Evolutionary conservation across 2,888 invertebrate species (phyloP).

Genomic region (Cryptocephalus primarius): DNA sequence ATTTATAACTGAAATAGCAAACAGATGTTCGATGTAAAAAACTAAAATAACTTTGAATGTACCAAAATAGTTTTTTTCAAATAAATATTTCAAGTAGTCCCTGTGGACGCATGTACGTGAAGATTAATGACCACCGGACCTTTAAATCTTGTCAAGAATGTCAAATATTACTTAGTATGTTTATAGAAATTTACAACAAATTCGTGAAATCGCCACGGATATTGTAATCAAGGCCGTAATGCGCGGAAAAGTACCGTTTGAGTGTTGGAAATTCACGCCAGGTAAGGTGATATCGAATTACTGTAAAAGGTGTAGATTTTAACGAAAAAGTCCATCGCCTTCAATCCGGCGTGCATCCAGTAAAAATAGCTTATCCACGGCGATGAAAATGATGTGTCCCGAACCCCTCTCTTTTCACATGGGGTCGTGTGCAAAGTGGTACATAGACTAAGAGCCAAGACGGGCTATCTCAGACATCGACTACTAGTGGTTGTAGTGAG

Average conservation of each 20-base stretch:
- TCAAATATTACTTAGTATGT: no score
- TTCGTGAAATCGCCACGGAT: no score
- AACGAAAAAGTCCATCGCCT: constrained; percentile 32
- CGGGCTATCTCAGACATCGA: constrained; percentile 44
- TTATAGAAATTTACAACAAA: no score
- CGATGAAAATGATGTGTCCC: constrained; percentile 4
- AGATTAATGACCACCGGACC: no score
- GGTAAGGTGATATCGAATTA: constrained; percentile 30
- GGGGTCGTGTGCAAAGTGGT: constrained; percentile 51
- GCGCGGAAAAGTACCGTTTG: not conserved
- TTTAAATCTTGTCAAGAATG: no score
- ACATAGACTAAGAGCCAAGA: constrained; percentile 47
- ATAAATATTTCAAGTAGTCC: no score
- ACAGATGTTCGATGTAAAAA: no score
- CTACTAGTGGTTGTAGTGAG: constrained; percentile 48
- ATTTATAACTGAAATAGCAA: no score
- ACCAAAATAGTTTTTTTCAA: no score
- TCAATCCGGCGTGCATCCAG: constrained; percentile 31
- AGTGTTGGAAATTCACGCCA: not conserved
- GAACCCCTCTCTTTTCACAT: not conserved
- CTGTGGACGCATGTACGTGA: no score
- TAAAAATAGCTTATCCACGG: constrained; percentile 43
- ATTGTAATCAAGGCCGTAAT: no score
- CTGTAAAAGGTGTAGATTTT: constrained; percentile 36
- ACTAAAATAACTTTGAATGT: no score